Conservation (phyloP, 2,797 vertebrate species). For the Lutjanus argentimaculatus region DNA sequence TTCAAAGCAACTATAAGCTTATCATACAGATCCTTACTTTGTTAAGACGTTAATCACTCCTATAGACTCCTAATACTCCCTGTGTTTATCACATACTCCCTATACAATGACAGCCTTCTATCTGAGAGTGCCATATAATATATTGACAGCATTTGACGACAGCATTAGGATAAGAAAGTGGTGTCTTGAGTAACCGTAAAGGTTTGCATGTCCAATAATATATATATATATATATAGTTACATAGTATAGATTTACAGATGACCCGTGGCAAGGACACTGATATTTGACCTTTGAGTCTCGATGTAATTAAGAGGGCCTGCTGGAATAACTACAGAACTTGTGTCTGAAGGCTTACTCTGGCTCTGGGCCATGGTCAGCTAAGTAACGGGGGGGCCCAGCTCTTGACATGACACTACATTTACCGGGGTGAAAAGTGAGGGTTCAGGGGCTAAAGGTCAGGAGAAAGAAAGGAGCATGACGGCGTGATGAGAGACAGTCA, state of each 20-base stretch:
- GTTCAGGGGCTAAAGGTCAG: constrained; percentile 58
- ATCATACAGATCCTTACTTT: neutral
- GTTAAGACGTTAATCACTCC: neutral
- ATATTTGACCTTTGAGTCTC: constrained; percentile 65
- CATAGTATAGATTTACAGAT: constrained; percentile 58
- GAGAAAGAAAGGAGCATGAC: constrained; percentile 7
- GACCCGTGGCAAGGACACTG: constrained; percentile 45
- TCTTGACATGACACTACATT: constrained; percentile 46
- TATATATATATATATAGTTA: constrained; percentile 7
- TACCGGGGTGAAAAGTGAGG: constrained; percentile 53
- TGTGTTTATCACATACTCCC: neutral
- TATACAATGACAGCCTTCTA: neutral
- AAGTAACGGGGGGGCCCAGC: constrained; percentile 20
- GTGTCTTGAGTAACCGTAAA: constrained; percentile 32
- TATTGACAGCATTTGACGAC: neutral
- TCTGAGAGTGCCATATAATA: neutral
- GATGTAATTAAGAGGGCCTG: constrained; percentile 53
- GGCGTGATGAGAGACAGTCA: constrained; percentile 42
- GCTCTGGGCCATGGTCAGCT: constrained; percentile 40
- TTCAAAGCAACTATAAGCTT: neutral
- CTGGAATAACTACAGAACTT: constrained; percentile 64
- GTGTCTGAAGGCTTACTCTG: constrained; percentile 51
- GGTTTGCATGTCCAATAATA: constrained; percentile 39
- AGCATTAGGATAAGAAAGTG: constrained; percentile 22
- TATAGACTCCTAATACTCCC: neutral